Percentiles rank a stretch among this genome's conserved stretches.
Conservation (phyloP, 53 echinoderm and acorn worm genomes). For the Stichopus horrens region DNA sequence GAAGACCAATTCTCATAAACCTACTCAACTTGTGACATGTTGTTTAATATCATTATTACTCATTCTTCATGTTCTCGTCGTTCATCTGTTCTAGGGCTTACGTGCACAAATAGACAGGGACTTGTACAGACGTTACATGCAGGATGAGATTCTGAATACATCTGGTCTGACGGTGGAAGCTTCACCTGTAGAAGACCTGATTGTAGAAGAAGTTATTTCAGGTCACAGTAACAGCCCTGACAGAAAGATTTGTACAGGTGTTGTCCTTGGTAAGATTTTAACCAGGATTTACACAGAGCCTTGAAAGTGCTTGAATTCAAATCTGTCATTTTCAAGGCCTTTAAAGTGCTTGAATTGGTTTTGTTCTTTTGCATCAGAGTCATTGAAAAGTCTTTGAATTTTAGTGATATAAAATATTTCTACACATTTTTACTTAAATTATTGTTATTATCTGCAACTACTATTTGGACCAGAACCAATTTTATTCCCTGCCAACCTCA, state of each 20-base stretch:
- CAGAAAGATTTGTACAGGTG: slow-evolving; percentile 68
- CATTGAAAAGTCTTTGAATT: no score
- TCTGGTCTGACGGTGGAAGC: slow-evolving; percentile 81
- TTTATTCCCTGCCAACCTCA: no score
- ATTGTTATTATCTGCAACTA: no score
- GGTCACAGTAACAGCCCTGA: slow-evolving; percentile 38
- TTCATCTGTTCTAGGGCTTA: slow-evolving; percentile 59
- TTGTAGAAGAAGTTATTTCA: slow-evolving; percentile 54
- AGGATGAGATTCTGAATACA: slow-evolving; percentile 89
- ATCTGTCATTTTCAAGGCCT: no score
- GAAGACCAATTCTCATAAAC: no score
- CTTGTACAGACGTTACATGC: slow-evolving; percentile 85
- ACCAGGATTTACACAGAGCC: no score
- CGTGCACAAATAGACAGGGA: slow-evolving; percentile 96
- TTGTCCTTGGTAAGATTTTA: slow-evolving; percentile 68
- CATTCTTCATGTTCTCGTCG: neutral
- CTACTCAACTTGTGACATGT: neutral
- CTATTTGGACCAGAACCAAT: no score
- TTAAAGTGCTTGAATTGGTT: no score
- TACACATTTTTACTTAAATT: no score
- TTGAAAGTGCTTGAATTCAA: no score
- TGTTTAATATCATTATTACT: neutral
- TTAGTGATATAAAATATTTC: no score
- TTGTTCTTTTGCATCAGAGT: no score
- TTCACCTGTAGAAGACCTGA: slow-evolving; percentile 83